Evolutionary conservation across 2,888 invertebrate species (phyloP), one percentile per base, ranked within the genome.

Genomic region (Branchellion lobata): DNA sequence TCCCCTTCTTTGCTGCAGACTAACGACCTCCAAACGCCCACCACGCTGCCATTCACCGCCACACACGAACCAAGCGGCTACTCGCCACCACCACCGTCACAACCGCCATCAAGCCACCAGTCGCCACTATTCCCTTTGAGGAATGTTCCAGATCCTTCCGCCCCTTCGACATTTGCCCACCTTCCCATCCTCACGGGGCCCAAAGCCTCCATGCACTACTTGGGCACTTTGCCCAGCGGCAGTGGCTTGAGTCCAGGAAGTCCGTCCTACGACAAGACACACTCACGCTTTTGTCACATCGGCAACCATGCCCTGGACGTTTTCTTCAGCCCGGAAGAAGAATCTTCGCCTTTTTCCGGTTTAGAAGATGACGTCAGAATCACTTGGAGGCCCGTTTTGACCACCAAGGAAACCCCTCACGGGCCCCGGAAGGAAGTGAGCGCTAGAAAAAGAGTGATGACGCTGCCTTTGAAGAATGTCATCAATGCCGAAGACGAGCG

Each of bases 231-330:
- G n/a, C 21, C 36, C 1, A n/a, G n/a, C 24, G 79, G 79, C 31
- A 40, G 53, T n/a, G 82, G 82, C 24, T 77, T 82, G 40, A 82
- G 82, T 74, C 82, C 82, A 40, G 81, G 81, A 40, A 81, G 81
- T 72, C 83, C 83, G 29, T 83, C 82, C 2, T 83, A 82, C 80
- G 72, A 76, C 61, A 80, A 81, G 57, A 51, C 71, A 11, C 82
- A 82, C 36, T 65, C 80, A 57, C 80, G 82, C 65, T 83, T 83
- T 71, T 82, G 82, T 29, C 83, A 83, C 81, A 80, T 83, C 53
- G 83, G 83, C 1, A 82, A 82, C 21, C 83, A 83, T 72, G 83
- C 83, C 1, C 81, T 83, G 53, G 83, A 83, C 75, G 78, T 83
- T 69, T 83, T 83, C 72, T 80, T 82, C 68, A 82, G 82, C 68